These are phyloP conservation scores for Coelogynopora nodosa DNA, from an alignment of 2,888 invertebrate genomes.

Conservation along the genomic window DNA sequence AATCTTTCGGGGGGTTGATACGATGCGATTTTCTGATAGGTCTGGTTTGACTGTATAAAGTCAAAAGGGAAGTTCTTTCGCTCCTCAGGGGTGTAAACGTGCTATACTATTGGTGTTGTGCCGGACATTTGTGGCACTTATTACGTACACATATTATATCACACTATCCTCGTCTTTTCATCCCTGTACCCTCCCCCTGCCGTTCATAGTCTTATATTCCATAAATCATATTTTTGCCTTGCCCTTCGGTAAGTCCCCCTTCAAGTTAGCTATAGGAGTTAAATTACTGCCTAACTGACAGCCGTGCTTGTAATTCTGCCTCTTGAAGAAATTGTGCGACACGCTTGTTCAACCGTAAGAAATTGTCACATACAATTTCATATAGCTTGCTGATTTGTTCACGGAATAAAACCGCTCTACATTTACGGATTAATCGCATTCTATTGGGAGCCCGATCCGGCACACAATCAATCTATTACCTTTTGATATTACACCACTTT, in stretches of 20 bases:
- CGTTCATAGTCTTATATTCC: background rate
- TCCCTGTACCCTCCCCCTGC: background rate
- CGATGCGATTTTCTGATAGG: background rate
- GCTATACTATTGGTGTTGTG: background rate
- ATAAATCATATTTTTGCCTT: background rate
- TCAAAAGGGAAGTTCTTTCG: too few species aligned
- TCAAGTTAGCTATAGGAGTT: too few species aligned
- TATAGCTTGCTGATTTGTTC: background rate
- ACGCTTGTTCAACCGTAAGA: background rate
- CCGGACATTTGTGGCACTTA: background rate
- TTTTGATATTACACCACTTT: too few species aligned
- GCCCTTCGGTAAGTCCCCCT: too few species aligned
- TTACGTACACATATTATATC: background rate
- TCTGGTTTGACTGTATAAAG: too few species aligned
- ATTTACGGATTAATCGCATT: too few species aligned
- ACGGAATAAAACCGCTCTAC: background rate
- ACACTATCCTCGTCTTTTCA: background rate
- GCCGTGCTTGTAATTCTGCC: background rate
- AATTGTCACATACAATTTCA: background rate
- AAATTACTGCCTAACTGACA: background rate
- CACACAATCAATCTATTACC: too few species aligned
- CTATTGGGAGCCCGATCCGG: too few species aligned
- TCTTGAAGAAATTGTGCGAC: background rate
- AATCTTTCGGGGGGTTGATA: too few species aligned
- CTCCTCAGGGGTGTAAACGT: too few species aligned